Base-by-base conservation (phyloP, 2,797 vertebrate species). In the Chaetodon trifasciatus region DNA sequence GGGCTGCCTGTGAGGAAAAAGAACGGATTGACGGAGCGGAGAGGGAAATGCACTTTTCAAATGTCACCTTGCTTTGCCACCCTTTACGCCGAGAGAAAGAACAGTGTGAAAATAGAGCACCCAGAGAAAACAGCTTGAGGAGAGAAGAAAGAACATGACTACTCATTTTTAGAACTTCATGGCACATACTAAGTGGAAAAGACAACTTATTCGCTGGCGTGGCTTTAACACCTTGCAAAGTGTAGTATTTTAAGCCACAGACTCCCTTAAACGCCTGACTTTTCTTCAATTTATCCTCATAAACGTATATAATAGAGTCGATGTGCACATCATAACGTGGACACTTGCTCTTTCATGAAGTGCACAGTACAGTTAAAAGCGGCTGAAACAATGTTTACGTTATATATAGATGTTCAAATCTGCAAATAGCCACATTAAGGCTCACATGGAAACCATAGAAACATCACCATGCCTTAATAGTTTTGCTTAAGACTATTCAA, bases 1-100 rank as follows among this genome's bases (percentile, higher is more conserved):
- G 35, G 68, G 72, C 75, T 78, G 82, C 86, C 87, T 89, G 86
- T 62, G 50, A 77, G 78, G 73, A 28, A 83, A 89, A 87, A 77
- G 87, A 87, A 87, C 84, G 89, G 89, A 90, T 78, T 93, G 93
- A 94, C 82, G n/a, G 81, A 80, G 81, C 61, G 28, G 74, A 89
- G 87, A 87, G 74, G 83, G 84, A 93, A 93, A 93, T 90, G 88
- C 88, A 91, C 92, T 94, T 95, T 92, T 93, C 84, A 95, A 92
- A 95, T 94, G 93, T 94, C 94, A 94, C 89, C 87, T 91, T 91
- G 89, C 79, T 76, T 92, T 81, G 79, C 77, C 86, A 89, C 78
- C 88, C 75, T 86, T 91, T 86, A 86, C 44, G 5, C 76, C 5
- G 37, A 63, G 70, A 81, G 79, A 82, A 63, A 76, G 84, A 83